phyloP scores from a whole-genome alignment of 2,888 invertebrate genomes.

The Pterostichus niger region DNA sequence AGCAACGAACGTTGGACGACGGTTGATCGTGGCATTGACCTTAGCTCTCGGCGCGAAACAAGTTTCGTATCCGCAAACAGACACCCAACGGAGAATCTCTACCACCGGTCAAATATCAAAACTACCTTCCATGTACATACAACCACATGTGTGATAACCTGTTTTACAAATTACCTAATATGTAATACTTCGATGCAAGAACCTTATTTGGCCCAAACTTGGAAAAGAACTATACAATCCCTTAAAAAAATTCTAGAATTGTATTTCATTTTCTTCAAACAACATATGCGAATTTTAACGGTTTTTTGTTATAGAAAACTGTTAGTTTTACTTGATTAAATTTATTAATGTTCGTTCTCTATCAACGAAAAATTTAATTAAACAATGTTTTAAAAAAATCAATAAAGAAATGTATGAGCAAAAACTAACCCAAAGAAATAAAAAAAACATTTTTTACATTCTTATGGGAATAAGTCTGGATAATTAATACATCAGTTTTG shows the following conservation, averaged over 20 bases:
- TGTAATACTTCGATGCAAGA: constrained; percentile 49
- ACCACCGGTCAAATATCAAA: constrained; percentile 11
- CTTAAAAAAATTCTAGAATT: constrained; percentile 6
- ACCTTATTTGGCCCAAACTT: constrained; percentile 55
- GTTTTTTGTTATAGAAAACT: background rate
- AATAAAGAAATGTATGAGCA: constrained; percentile 21
- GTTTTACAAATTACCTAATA: constrained; percentile 65
- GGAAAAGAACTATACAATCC: background rate
- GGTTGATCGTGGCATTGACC: constrained; percentile 60
- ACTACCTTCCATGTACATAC: constrained; percentile 40
- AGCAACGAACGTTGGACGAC: constrained; percentile 6
- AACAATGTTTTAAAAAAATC: constrained; percentile 44
- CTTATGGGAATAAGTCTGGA: constrained; percentile 28
- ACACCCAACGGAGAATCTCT: background rate
- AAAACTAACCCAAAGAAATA: constrained; percentile 36
- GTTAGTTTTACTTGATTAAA: background rate
- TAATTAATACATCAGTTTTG: constrained; percentile 49
- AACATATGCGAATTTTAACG: background rate
- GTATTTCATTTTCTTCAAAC: background rate
- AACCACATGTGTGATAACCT: constrained; percentile 58
- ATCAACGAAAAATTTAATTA: constrained; percentile 26
- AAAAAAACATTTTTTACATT: background rate
- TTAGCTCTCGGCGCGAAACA: constrained; percentile 36
- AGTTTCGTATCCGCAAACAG: constrained; percentile 7
- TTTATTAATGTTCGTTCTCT: background rate